Evolutionary conservation across 2,888 invertebrate genomes (phyloP).

Genomic region (Tetrapedia diversipes): DNA sequence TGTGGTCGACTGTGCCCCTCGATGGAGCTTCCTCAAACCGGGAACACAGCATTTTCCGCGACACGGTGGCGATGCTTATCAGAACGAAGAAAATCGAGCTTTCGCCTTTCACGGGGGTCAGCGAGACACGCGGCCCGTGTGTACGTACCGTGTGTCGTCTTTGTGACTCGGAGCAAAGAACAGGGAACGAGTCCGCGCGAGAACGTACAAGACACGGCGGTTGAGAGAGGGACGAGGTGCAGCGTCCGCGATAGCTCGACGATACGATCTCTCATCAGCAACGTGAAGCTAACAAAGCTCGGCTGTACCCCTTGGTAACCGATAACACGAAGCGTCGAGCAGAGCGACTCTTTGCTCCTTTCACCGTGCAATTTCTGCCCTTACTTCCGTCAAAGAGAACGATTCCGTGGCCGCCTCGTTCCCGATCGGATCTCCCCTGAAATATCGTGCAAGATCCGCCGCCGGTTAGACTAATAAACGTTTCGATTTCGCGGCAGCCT

Average conservation of each 20-base stretch:
- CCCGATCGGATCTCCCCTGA: slow-evolving; percentile 34
- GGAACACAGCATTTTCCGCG: slow-evolving; percentile 8
- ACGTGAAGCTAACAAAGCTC: slow-evolving; percentile 66
- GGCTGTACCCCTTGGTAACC: slow-evolving; percentile 44
- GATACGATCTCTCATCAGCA: slow-evolving; percentile 69
- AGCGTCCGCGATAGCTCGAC: slow-evolving; percentile 45
- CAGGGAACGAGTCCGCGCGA: slow-evolving; percentile 9
- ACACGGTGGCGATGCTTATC: slow-evolving; percentile 38
- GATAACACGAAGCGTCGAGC: slow-evolving; percentile 54
- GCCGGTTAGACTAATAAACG: slow-evolving; percentile 8
- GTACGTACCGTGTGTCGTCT: slow-evolving; percentile 31
- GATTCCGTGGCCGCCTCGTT: slow-evolving; percentile 37
- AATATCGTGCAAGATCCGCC: background rate
- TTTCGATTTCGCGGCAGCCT: slow-evolving; percentile 2
- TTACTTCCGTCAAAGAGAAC: slow-evolving; percentile 55
- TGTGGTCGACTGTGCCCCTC: background rate
- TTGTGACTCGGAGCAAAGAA: slow-evolving; percentile 36
- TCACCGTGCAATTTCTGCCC: slow-evolving; percentile 44
- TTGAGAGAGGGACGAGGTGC: background rate
- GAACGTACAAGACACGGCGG: background rate
- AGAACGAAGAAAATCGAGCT: slow-evolving; percentile 47
- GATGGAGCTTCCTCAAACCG: slow-evolving; percentile 1
- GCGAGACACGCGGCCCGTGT: slow-evolving; percentile 6
- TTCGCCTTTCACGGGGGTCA: slow-evolving; percentile 32
- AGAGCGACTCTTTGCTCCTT: slow-evolving; percentile 55